Percentiles rank a stretch among this genome's conserved stretches.
Evolutionary conservation across 2,888 invertebrate genomes (phyloP).

Genomic region (Eretmocerus hayati): DNA sequence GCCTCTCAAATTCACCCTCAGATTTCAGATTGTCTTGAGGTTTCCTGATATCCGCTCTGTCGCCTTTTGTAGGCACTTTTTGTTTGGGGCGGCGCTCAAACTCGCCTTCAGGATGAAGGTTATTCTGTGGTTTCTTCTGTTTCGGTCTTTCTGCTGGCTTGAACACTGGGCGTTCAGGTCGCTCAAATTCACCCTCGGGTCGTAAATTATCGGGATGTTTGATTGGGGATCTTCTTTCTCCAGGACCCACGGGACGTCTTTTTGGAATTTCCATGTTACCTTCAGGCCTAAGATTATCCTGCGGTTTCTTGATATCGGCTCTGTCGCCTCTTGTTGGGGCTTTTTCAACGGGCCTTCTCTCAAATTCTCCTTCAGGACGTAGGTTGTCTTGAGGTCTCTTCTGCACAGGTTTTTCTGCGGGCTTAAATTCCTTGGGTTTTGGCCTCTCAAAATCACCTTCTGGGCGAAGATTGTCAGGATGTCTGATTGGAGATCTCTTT

Average conservation of each 20-base stretch:
- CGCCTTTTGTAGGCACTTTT: too few relatives aligned
- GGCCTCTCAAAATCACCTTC: constrained; percentile 49
- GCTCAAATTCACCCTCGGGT: constrained; percentile 53
- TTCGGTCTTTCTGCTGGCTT: constrained; percentile 49
- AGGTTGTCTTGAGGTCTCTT: constrained; percentile 41
- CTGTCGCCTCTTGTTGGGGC: constrained; percentile 27
- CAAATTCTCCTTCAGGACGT: constrained; percentile 48
- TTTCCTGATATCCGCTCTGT: too few relatives aligned
- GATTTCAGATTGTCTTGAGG: constrained; percentile 44
- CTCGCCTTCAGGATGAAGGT: too few relatives aligned
- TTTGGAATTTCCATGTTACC: constrained; percentile 49
- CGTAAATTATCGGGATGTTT: constrained; percentile 52
- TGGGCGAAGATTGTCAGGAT: constrained; percentile 39
- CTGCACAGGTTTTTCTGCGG: constrained; percentile 42
- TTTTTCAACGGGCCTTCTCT: constrained; percentile 31
- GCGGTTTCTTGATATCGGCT: constrained; percentile 44
- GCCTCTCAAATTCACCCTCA: constrained; percentile 28
- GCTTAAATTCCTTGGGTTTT: constrained; percentile 42
- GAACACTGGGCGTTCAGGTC: constrained; percentile 51
- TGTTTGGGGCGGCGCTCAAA: too few relatives aligned
- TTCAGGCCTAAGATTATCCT: constrained; percentile 26
- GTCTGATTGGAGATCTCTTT: constrained; percentile 43
- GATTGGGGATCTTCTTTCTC: constrained; percentile 33
- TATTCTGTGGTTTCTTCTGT: constrained; percentile 41
- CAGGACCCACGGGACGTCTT: constrained; percentile 27